These are phyloP conservation scores for Drosophila chauvacae DNA, from an alignment of 1,140 invertebrate genomes.

Conservation along the genomic window DNA sequence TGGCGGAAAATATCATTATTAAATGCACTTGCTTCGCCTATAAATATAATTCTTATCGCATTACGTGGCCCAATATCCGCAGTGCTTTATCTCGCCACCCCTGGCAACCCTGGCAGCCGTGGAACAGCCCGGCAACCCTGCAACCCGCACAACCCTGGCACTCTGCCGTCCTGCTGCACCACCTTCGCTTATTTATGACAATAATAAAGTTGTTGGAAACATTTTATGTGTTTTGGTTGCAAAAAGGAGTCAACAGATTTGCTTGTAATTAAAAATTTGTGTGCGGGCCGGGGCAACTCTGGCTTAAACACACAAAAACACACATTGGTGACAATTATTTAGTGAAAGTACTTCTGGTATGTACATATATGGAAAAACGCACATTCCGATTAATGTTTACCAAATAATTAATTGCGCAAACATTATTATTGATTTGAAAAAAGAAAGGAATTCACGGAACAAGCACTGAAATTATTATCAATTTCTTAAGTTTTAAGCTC, in stretches of 20 bases:
- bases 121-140: not conserved
- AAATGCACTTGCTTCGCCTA: constrained; percentile 57
- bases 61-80: constrained; percentile 49
- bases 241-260: constrained; percentile 49
- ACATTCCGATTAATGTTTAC: not conserved
- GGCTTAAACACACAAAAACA: constrained; percentile 13
- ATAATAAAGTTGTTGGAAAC: constrained; percentile 56
- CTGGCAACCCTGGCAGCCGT: constrained; percentile 5
- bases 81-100: constrained; percentile 40
- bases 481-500: not conserved
- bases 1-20: constrained; percentile 54
- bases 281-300: constrained; percentile 7
- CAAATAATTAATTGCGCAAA: constrained; percentile 1
- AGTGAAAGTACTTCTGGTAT: not conserved
- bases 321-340: constrained; percentile 21
- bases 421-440: not conserved
- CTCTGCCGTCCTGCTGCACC: not conserved
- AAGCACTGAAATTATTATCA: constrained; percentile 5
- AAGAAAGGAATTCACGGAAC: not conserved
- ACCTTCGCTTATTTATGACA: constrained; percentile 49
- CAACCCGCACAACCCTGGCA: too few relatives aligned
- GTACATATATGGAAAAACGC: not conserved
- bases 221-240: constrained; percentile 40
- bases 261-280: constrained; percentile 53
- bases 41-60: constrained; percentile 60